A percentile compares a stretch with the other conserved stretches of the same genome.
These are phyloP conservation scores for Acanthoscelides obtectus DNA, from an alignment of 2,888 invertebrate genomes.

Conservation along the genomic window DNA sequence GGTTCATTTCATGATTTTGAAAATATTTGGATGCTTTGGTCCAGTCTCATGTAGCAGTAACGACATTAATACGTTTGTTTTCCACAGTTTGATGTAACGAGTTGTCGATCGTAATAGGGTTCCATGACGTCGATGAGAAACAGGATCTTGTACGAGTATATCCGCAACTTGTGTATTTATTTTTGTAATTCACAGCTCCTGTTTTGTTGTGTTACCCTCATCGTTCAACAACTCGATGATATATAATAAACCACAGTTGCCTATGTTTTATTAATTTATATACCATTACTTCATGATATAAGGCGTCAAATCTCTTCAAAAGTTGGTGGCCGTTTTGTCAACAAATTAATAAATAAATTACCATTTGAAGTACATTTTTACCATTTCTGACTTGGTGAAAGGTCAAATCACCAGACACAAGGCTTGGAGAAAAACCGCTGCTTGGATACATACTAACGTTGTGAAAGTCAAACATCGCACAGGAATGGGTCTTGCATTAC, in stretches of 20 bases:
- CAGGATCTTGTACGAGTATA: too few relatives aligned
- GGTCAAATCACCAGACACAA: too few relatives aligned
- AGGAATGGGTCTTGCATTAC: too few relatives aligned
- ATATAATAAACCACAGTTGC: not conserved
- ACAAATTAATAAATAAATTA: too few relatives aligned
- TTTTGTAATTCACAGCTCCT: not conserved
- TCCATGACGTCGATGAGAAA: not conserved
- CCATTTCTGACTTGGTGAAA: too few relatives aligned
- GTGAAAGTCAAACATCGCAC: too few relatives aligned
- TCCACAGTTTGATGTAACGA: constrained; percentile 32
- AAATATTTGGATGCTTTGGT: constrained; percentile 39
- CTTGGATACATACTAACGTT: too few relatives aligned
- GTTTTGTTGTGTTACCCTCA: not conserved
- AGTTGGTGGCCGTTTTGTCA: too few relatives aligned
- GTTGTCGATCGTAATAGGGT: not conserved
- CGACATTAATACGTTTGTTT: constrained; percentile 36
- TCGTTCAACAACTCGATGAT: not conserved
- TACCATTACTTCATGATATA: not conserved
- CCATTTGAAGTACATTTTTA: too few relatives aligned
- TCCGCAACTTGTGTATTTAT: not conserved
- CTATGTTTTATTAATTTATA: not conserved
- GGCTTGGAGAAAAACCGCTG: too few relatives aligned
- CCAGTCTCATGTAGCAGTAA: constrained; percentile 36
- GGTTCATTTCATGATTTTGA: constrained; percentile 24
- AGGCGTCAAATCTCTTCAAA: too few relatives aligned